Percentiles rank a stretch among this genome's conserved stretches.
Evolutionary conservation across 2,797 vertebrate species (phyloP).

Genomic region (Perdix hodgsoniae): DNA sequence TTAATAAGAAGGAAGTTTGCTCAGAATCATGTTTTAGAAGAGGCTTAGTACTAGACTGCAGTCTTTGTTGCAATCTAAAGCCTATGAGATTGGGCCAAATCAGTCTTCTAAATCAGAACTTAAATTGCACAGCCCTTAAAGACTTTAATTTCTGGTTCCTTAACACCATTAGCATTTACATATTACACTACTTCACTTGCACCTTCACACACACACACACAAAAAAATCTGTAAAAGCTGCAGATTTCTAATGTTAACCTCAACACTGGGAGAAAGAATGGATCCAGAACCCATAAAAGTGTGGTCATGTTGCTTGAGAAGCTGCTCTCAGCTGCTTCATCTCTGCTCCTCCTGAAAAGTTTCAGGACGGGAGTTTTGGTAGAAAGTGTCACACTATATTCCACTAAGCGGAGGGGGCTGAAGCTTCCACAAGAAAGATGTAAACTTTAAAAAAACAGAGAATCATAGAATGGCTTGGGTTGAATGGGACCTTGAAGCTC

Average conservation of each 20-base stretch:
- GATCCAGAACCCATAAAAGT: neutral
- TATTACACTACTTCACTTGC: neutral
- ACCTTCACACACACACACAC: slow-evolving; percentile 59
- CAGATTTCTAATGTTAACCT: neutral
- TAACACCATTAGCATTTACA: slow-evolving; percentile 47
- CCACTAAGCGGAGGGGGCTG: neutral
- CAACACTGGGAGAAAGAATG: neutral
- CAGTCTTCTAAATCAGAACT: neutral
- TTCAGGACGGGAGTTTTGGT: neutral
- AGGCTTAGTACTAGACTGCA: neutral
- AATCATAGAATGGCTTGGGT: too few species aligned
- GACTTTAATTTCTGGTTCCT: slow-evolving; percentile 26
- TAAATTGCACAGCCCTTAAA: slow-evolving; percentile 20
- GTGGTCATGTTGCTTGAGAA: neutral
- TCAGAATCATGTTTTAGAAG: slow-evolving; percentile 32
- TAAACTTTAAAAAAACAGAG: too few species aligned
- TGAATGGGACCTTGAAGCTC: too few species aligned
- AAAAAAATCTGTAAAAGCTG: too few species aligned
- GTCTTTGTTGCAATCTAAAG: neutral
- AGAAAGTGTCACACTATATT: neutral
- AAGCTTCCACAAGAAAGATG: slow-evolving; percentile 12
- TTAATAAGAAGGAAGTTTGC: neutral
- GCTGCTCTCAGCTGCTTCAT: neutral
- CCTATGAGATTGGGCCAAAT: neutral
- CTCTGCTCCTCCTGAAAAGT: neutral